These are phyloP conservation scores for Gonatopus flavifemur DNA, from an alignment of 1,140 invertebrate species.

Conservation along the genomic window DNA sequence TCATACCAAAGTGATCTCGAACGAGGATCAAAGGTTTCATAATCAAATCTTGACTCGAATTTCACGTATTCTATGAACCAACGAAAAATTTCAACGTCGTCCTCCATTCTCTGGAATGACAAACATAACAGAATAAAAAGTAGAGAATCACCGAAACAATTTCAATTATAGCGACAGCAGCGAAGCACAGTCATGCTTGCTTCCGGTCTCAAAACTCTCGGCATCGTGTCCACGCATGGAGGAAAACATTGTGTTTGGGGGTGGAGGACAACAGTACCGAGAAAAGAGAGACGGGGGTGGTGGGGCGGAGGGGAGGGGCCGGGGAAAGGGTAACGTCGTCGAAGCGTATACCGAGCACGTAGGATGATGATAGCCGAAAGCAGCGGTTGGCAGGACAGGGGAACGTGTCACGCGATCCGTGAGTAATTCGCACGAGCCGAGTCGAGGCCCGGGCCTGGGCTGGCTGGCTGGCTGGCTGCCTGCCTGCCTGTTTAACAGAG, in stretches of 20 bases:
- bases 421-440: conserved; percentile 57
- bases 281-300: conserved; percentile 14
- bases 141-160: conserved; percentile 23
- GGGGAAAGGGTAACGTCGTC: conserved; percentile 40
- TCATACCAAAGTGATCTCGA: conserved; percentile 1
- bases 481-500: conserved; percentile 59
- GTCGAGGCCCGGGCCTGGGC: conserved; percentile 44
- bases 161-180: conserved; percentile 28
- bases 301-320: conserved; percentile 5
- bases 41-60: not conserved
- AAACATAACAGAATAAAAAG: conserved; percentile 12
- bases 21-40: conserved; percentile 6
- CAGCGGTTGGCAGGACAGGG: conserved; percentile 56
- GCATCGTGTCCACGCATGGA: conserved; percentile 32
- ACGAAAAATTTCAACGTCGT: conserved; percentile 11
- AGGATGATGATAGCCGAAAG: conserved; percentile 55
- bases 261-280: conserved; percentile 18
- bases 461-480: conserved; percentile 27
- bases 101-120: conserved; percentile 6
- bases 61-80: not conserved
- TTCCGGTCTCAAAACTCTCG: conserved; percentile 35
- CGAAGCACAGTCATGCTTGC: conserved; percentile 24
- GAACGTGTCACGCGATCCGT: conserved; percentile 59
- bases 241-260: too few species aligned
- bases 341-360: conserved; percentile 42